phyloP scores from a whole-genome alignment of 2,113 vertebrate species.

The Peromyscus californicus region DNA sequence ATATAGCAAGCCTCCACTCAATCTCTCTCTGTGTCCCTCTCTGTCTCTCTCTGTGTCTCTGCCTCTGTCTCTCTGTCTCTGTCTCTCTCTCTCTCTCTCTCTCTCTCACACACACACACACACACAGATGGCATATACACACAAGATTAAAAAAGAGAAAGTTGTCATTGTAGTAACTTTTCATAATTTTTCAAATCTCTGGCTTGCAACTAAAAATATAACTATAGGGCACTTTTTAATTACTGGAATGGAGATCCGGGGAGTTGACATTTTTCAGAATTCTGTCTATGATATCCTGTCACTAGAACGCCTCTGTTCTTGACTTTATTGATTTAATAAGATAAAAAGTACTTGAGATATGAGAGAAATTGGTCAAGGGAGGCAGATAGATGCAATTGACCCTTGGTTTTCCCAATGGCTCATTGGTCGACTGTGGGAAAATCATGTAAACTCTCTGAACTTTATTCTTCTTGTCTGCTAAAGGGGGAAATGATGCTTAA shows the following conservation, averaged over 20 bases:
- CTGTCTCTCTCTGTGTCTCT: background rate
- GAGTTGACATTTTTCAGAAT: background rate
- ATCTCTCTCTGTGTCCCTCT: background rate
- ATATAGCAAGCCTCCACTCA: too few relatives aligned
- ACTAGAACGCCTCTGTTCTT: background rate
- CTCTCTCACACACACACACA: too few relatives aligned
- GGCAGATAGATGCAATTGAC: background rate
- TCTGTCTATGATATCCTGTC: background rate
- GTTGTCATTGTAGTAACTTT: background rate
- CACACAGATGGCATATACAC: background rate
- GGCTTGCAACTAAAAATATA: conserved; percentile 9
- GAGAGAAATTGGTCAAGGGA: background rate
- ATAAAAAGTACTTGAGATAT: background rate
- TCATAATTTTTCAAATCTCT: background rate
- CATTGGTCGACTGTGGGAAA: background rate
- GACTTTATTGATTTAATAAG: background rate
- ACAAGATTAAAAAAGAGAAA: background rate
- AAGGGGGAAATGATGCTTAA: background rate
- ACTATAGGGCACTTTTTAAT: background rate
- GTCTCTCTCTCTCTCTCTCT: too few relatives aligned
- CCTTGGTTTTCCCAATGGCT: background rate
- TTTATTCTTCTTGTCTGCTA: conserved; percentile 6
- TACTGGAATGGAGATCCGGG: background rate
- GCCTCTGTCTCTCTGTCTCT: background rate
- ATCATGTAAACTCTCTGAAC: background rate